Percentiles rank a stretch among this genome's conserved stretches.
Conservation (phyloP, 2,797 vertebrate genomes). For the Halcyon leucocephala region DNA sequence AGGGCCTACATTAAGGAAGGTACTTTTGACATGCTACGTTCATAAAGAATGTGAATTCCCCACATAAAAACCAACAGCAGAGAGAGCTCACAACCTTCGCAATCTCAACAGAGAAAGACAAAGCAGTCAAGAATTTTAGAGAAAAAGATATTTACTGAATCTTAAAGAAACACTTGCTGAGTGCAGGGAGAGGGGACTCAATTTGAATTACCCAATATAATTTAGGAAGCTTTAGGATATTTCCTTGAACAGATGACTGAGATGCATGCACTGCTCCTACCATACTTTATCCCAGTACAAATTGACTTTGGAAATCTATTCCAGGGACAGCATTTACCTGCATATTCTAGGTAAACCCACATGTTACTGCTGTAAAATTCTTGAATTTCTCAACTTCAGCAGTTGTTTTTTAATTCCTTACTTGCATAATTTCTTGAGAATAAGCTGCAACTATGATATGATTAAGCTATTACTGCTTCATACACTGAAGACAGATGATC, state of each 20-base stretch:
- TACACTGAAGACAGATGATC: not conserved
- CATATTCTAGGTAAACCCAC: not conserved
- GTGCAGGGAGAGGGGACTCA: not conserved
- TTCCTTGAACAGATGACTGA: not conserved
- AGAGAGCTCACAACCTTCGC: not conserved
- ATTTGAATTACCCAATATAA: not conserved
- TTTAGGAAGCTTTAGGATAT: not conserved
- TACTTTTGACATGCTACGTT: not conserved
- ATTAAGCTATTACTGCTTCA: not conserved
- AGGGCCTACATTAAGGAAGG: not conserved
- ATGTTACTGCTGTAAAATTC: not conserved
- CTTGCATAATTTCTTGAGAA: not conserved
- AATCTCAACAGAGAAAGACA: not conserved
- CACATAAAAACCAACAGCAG: not conserved
- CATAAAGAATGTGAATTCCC: not conserved
- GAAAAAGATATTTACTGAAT: not conserved
- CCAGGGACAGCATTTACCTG: not conserved
- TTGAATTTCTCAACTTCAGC: not conserved
- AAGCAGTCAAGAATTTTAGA: not conserved
- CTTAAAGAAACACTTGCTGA: not conserved
- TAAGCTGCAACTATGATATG: not conserved
- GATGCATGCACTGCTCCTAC: not conserved
- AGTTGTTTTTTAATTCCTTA: not conserved
- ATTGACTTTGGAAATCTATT: not conserved
- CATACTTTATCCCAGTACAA: not conserved